phyloP scores from a whole-genome alignment of 1,140 invertebrate genomes.

The Drosophila melanica region DNA sequence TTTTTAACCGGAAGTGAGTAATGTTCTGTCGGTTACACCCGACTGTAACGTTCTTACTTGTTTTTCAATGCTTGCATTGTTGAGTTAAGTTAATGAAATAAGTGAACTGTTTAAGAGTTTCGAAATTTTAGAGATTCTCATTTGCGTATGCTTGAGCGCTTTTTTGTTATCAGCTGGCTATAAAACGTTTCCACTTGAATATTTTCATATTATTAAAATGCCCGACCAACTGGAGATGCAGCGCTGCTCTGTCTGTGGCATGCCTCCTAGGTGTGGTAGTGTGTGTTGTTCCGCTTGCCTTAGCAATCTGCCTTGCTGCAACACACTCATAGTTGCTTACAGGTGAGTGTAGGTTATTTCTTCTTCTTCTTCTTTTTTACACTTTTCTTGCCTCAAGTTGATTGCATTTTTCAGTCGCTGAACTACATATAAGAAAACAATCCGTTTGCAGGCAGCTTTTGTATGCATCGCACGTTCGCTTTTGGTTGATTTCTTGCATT shows the following conservation, averaged over 20 bases:
- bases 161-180: constrained; percentile 40
- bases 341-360: too few species aligned
- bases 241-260: constrained; percentile 22
- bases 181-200: constrained; percentile 51
- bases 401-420: constrained; percentile 74
- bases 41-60: too few species aligned
- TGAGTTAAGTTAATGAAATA: background rate
- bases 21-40: too few species aligned
- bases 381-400: constrained; percentile 70
- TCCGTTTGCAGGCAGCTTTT: constrained; percentile 63
- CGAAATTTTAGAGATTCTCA: constrained; percentile 5
- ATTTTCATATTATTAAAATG: constrained; percentile 46
- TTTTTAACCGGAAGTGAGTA: too few species aligned
- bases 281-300: constrained; percentile 62
- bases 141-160: constrained; percentile 35
- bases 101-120: background rate
- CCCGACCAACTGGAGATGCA: too few species aligned
- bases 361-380: too few species aligned
- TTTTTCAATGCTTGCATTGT: too few species aligned
- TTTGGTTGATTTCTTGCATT: constrained; percentile 82
- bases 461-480: constrained; percentile 79
- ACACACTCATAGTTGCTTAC: constrained; percentile 54
- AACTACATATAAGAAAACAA: constrained; percentile 71
- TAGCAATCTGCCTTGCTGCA: constrained; percentile 50
- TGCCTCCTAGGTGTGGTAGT: constrained; percentile 38